Conservation (phyloP, 2,888 invertebrate species). For the Exocentrus adspersus region DNA sequence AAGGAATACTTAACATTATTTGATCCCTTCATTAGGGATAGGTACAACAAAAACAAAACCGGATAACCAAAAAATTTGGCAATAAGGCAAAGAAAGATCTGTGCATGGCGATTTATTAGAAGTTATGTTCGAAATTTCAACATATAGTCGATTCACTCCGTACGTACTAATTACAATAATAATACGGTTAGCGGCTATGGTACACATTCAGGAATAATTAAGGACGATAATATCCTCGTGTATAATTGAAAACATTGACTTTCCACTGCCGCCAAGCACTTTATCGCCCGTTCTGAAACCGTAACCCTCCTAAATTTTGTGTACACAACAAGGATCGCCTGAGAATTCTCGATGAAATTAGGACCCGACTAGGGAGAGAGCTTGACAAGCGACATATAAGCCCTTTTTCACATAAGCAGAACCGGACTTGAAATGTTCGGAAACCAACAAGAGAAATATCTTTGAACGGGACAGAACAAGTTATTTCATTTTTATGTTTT, state of each 20-base stretch:
- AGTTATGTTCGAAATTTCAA: too few relatives aligned
- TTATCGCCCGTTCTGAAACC: constrained; percentile 11
- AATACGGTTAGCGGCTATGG: neutral
- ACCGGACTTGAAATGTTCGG: neutral
- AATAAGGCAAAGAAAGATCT: too few relatives aligned
- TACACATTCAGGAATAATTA: neutral
- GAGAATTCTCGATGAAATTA: constrained; percentile 55
- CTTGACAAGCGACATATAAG: constrained; percentile 54
- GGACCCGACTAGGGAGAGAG: constrained; percentile 45
- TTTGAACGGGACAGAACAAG: too few relatives aligned
- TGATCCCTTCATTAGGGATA: too few relatives aligned
- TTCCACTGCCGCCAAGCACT: neutral
- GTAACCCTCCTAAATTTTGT: constrained; percentile 40
- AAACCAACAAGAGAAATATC: neutral
- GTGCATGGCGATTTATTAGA: too few relatives aligned
- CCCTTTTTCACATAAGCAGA: constrained; percentile 43
- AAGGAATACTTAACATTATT: too few relatives aligned
- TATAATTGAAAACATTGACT: neutral
- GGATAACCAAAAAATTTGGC: too few relatives aligned
- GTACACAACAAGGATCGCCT: constrained; percentile 43
- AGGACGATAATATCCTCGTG: neutral
- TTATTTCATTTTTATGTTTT: too few relatives aligned
- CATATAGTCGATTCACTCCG: too few relatives aligned
- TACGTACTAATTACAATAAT: too few relatives aligned
- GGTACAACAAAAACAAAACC: too few relatives aligned